phyloP scores from a whole-genome alignment of 64 coral and sea anemone genomes.

The Hydrozoanthus tunicans region DNA sequence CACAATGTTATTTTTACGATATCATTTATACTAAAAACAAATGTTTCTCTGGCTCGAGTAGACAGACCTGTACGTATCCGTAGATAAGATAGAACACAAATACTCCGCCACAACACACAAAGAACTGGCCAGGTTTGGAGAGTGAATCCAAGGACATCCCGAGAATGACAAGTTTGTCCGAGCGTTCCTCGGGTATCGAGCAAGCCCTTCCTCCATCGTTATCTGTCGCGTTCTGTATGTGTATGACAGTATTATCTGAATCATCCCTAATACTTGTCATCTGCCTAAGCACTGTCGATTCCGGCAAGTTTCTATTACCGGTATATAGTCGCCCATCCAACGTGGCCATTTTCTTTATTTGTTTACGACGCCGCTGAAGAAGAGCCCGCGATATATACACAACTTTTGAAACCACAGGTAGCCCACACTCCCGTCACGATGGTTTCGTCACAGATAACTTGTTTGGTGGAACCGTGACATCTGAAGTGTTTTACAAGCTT shows the following conservation, averaged over 20 bases:
- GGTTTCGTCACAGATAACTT: too few relatives aligned
- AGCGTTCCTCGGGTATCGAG: not conserved
- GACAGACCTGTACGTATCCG: conserved; percentile 92
- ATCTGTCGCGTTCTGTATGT: not conserved
- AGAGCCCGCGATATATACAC: not conserved
- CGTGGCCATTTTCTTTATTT: conserved; percentile 46
- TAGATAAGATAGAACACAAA: conserved; percentile 96
- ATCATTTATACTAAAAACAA: too few relatives aligned
- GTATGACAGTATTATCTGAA: conserved; percentile 3
- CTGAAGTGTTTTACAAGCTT: too few relatives aligned
- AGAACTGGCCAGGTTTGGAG: conserved; percentile 68
- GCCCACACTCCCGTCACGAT: too few relatives aligned
- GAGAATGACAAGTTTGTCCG: conserved; percentile 63
- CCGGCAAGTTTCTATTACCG: not conserved
- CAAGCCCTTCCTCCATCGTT: not conserved
- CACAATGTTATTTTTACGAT: too few relatives aligned
- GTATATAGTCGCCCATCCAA: not conserved
- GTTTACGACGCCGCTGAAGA: conserved; percentile 34
- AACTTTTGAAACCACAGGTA: too few relatives aligned
- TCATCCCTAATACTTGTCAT: conserved; percentile 23
- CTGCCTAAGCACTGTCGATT: conserved; percentile 21
- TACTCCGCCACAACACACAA: conserved; percentile 88
- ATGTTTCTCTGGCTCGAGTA: too few relatives aligned
- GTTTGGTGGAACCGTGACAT: too few relatives aligned
- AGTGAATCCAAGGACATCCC: conserved; percentile 72